A percentile compares a stretch with the other conserved stretches of the same genome.
These are phyloP conservation scores for Drosophila ficusphila DNA, from an alignment of 1,140 invertebrate genomes.

Conservation along the genomic window DNA sequence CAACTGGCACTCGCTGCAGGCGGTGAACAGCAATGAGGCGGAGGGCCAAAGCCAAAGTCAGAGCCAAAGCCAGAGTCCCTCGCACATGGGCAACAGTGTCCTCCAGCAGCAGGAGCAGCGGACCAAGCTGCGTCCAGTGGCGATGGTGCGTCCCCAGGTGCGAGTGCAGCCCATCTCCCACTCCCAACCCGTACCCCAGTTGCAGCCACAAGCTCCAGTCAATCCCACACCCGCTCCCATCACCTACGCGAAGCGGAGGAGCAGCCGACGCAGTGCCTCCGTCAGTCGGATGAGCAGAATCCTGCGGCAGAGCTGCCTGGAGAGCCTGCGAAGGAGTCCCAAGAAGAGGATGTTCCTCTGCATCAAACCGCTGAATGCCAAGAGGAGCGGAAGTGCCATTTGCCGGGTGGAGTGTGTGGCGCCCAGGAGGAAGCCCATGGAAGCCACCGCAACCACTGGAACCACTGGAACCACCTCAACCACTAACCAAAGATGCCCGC, in stretches of 20 bases:
- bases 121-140: slow-evolving; percentile 40
- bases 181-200: slow-evolving; percentile 6
- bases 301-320: slow-evolving; percentile 41
- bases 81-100: slow-evolving; percentile 70
- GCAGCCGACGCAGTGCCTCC: slow-evolving; percentile 35
- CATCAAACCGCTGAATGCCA: slow-evolving; percentile 15
- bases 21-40: slow-evolving; percentile 79
- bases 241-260: slow-evolving; percentile 54
- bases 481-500: slow-evolving; percentile 62
- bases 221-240: slow-evolving; percentile 33
- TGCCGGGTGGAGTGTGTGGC: slow-evolving; percentile 37
- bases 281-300: slow-evolving; percentile 35
- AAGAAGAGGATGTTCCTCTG: slow-evolving; percentile 30
- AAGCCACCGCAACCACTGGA: neutral
- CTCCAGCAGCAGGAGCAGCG: slow-evolving; percentile 30
- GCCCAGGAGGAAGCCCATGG: slow-evolving; percentile 10
- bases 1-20: slow-evolving; percentile 83
- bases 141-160: slow-evolving; percentile 55
- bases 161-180: slow-evolving; percentile 27
- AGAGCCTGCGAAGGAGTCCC: slow-evolving; percentile 36
- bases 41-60: slow-evolving; percentile 71
- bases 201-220: slow-evolving; percentile 8
- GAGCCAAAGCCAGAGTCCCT: slow-evolving; percentile 66
- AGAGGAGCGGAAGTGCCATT: slow-evolving; percentile 17
- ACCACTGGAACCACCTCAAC: slow-evolving; percentile 5